Conservation (phyloP, 2,797 vertebrate species). For the Dendrocincla tyrannina region DNA sequence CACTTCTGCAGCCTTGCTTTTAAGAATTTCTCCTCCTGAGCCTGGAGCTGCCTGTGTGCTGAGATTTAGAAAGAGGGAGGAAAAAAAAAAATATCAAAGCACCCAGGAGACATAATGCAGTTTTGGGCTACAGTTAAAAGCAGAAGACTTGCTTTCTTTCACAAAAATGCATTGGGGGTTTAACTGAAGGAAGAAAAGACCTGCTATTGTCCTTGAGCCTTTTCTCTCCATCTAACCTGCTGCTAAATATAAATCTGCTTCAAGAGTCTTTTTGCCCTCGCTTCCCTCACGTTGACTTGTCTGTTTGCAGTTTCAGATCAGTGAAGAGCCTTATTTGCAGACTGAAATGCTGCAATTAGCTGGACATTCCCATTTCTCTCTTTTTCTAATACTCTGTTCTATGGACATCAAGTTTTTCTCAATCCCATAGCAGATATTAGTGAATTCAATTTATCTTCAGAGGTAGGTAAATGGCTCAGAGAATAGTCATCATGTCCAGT, state of each 20-base stretch:
- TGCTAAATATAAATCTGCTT: slow-evolving; percentile 65
- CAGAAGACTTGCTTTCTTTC: slow-evolving; percentile 40
- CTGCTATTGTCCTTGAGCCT: slow-evolving; percentile 62
- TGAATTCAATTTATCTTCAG: slow-evolving; percentile 7
- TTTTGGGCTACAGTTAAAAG: slow-evolving; percentile 63
- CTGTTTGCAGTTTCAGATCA: slow-evolving; percentile 55
- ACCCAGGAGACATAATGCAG: slow-evolving; percentile 39
- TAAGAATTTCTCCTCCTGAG: slow-evolving; percentile 64
- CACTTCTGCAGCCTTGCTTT: slow-evolving; percentile 56
- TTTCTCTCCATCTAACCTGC: slow-evolving; percentile 46
- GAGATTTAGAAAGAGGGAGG: slow-evolving; percentile 44
- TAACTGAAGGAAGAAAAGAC: slow-evolving; percentile 47
- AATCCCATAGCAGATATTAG: slow-evolving; percentile 18
- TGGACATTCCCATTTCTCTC: slow-evolving; percentile 3
- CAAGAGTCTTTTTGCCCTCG: not conserved
- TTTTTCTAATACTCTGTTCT: slow-evolving; percentile 14
- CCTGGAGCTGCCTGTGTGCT: slow-evolving; percentile 46
- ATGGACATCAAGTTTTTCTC: slow-evolving; percentile 19
- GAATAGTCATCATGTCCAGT: not conserved
- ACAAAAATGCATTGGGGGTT: slow-evolving; percentile 44
- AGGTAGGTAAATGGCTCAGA: slow-evolving; percentile 28
- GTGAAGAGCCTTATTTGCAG: slow-evolving; percentile 11
- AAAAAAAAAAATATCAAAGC: slow-evolving; percentile 48
- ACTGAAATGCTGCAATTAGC: slow-evolving; percentile 43
- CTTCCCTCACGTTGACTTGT: slow-evolving; percentile 19